Evolutionary conservation across 2,888 invertebrate genomes (phyloP), one percentile per base, ranked within the genome.

Genomic region (Calephelis perditalis): DNA sequence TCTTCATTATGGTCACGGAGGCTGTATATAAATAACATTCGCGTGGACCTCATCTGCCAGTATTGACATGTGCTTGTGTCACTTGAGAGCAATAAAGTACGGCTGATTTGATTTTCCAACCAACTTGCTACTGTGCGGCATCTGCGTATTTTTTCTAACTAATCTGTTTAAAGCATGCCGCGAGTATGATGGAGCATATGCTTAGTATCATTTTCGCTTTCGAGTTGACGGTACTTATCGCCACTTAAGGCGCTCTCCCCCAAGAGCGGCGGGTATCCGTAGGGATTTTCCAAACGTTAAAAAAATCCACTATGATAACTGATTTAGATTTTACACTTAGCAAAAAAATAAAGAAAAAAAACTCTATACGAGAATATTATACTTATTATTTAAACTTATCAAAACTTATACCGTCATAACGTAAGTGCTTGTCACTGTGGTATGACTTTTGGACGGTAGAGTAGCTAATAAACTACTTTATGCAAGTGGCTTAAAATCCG

Each of bases 61-160:
- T 72, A 74, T 73, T 74, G 80, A 77, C 83, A 85, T 82, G 74
- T 79, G 81, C 68, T 74, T 71, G 65, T 74, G 77, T 78, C 77
- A 80, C 67, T 69, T 71, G 74, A 78, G 66, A 73, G 67, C 65
- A 69, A 72, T 40, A 70, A 67, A 61, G 68, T 67, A 69, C 67
- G 56, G 64, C 47, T 61, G 63, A 62, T 63, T 59, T 67, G 74
- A 81, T 83, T 85, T 84, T 83, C 77, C 79, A 76, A 74, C 72
- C 75, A 77, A 81, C 79, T 83, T 79, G 72, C 70, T 68, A 67
- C 68, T 62, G 62, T 46, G 60, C 71, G 73, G 68, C 85, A 86
- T 77, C 86, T 86, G 86, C 71, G 58, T 58, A 60, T 71, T 83
- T 82, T 86, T 82, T 79, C 68, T 63, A 62, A 66, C 64, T 71